These are phyloP conservation scores for Hippocampus mohnikei DNA, from an alignment of 2,113 vertebrate genomes.

Conservation along the genomic window DNA sequence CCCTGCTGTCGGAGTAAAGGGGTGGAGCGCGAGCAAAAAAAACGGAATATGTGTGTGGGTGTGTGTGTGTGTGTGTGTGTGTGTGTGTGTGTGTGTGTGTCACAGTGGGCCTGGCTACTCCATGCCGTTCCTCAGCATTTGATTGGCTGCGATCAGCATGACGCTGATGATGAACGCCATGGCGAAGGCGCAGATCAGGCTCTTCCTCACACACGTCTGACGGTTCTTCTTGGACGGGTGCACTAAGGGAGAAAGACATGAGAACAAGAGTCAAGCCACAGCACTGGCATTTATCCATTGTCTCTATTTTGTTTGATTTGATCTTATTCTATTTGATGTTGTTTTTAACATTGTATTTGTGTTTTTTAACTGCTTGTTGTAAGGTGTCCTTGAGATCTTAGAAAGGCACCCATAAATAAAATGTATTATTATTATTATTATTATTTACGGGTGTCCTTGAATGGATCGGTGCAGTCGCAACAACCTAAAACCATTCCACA, in stretches of 20 bases:
- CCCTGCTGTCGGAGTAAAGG: slow-evolving; percentile 89
- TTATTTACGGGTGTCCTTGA: too few relatives aligned
- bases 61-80: neutral
- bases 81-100: neutral
- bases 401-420: too few relatives aligned
- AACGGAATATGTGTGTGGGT: neutral
- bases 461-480: neutral
- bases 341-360: too few relatives aligned
- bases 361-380: too few relatives aligned
- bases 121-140: slow-evolving; percentile 99
- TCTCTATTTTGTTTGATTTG: too few relatives aligned
- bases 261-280: neutral
- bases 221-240: slow-evolving; percentile 97
- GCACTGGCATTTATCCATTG: neutral
- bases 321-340: too few relatives aligned
- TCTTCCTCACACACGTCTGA: slow-evolving; percentile 98
- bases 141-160: slow-evolving; percentile 98
- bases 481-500: neutral
- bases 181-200: slow-evolving; percentile 98
- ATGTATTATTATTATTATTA: too few relatives aligned
- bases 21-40: slow-evolving; percentile 63
- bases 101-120: slow-evolving; percentile 83
- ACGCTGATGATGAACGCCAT: slow-evolving; percentile 99
- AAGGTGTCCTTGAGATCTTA: too few relatives aligned
- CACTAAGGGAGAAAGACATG: slow-evolving; percentile 68